phyloP scores from a whole-genome alignment of 2,888 invertebrate species.

The Drosophila anceps region DNA sequence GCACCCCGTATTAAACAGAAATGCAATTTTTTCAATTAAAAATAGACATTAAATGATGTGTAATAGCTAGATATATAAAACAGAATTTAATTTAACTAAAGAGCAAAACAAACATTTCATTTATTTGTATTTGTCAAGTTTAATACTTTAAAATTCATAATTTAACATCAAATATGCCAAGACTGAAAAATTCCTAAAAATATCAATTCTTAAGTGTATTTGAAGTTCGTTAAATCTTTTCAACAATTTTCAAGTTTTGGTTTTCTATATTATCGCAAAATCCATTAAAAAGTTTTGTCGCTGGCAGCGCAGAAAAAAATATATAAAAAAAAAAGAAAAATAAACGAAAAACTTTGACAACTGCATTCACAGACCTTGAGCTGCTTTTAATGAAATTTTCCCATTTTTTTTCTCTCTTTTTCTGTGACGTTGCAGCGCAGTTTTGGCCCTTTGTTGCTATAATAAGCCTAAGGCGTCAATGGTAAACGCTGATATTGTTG shows the following conservation, averaged over 20 bases:
- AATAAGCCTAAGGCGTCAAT: conserved; percentile 71
- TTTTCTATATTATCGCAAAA: conserved; percentile 54
- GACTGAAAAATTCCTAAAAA: neutral
- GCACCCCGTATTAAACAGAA: neutral
- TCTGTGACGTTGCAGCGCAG: conserved; percentile 18
- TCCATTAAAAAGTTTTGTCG: conserved; percentile 74
- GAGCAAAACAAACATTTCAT: too few species aligned
- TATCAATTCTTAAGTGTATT: conserved; percentile 42
- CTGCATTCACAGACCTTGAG: conserved; percentile 76
- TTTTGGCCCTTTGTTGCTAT: conserved; percentile 32
- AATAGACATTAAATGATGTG: too few species aligned
- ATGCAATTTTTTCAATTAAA: too few species aligned
- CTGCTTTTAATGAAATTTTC: conserved; percentile 76
- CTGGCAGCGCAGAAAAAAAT: conserved; percentile 25
- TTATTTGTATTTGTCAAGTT: neutral
- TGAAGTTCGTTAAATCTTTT: conserved; percentile 32
- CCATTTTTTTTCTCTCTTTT: conserved; percentile 16
- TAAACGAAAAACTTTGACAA: conserved; percentile 60
- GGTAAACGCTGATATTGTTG: conserved; percentile 37
- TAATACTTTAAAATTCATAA: neutral
- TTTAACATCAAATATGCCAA: neutral
- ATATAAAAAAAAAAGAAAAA: conserved; percentile 18
- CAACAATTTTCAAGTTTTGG: conserved; percentile 22
- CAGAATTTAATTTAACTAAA: too few species aligned
- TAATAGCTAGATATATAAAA: neutral